Conservation (phyloP, 2,797 vertebrate species). For the Myoxocephalus aenaeus region DNA sequence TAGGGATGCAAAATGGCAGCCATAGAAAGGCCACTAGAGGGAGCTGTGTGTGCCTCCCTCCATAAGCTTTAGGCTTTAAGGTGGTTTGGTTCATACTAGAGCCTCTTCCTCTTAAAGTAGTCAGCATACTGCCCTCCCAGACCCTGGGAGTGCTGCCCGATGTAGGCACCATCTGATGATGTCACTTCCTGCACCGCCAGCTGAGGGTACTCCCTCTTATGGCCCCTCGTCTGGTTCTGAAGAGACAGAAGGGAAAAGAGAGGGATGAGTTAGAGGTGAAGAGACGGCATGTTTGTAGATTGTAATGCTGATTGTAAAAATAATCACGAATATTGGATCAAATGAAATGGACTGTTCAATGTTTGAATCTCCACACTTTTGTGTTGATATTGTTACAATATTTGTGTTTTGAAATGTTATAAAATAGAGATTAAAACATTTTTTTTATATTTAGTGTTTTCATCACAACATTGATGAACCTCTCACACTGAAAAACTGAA, state of each 20-base stretch:
- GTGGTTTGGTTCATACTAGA: slow-evolving; percentile 80
- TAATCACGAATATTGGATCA: neutral
- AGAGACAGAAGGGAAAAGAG: slow-evolving; percentile 19
- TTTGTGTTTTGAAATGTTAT: neutral
- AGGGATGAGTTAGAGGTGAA: neutral
- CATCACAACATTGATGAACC: neutral
- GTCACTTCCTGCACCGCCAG: slow-evolving; percentile 87
- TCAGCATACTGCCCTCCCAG: slow-evolving; percentile 88
- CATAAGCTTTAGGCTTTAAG: slow-evolving; percentile 58
- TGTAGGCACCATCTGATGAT: slow-evolving; percentile 82
- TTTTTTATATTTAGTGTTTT: neutral
- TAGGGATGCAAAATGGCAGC: slow-evolving; percentile 70
- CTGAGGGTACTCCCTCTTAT: slow-evolving; percentile 92
- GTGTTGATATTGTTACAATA: neutral
- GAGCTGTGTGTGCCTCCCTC: slow-evolving; percentile 56
- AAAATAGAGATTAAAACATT: neutral
- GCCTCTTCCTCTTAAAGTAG: slow-evolving; percentile 95
- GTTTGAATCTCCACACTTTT: neutral
- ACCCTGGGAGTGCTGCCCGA: slow-evolving; percentile 88
- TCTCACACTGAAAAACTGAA: neutral
- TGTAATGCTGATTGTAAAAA: neutral
- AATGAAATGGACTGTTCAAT: neutral
- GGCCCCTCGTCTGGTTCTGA: slow-evolving; percentile 87
- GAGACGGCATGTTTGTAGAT: neutral
- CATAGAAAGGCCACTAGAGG: slow-evolving; percentile 78